Conservation (phyloP, 2,888 invertebrate genomes). For the Rhaphigaster nebulosa region DNA sequence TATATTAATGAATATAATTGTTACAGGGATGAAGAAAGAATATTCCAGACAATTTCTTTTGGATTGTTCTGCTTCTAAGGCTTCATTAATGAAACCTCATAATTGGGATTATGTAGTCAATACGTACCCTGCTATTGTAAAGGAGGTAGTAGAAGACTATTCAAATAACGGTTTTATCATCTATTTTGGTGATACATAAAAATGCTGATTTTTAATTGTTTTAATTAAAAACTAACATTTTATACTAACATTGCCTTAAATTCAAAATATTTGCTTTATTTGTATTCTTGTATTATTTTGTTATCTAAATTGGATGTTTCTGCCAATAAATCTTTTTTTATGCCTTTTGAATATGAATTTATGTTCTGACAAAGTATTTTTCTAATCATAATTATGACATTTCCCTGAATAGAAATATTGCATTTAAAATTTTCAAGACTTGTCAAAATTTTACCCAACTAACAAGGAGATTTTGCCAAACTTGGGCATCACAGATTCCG, state of each 20-base stretch:
- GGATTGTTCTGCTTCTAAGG: slow-evolving; percentile 72
- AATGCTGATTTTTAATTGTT: background rate
- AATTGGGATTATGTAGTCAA: slow-evolving; percentile 65
- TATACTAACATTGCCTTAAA: background rate
- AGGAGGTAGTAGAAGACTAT: slow-evolving; percentile 65
- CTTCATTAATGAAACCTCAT: slow-evolving; percentile 65
- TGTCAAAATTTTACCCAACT: background rate
- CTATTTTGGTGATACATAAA: slow-evolving; percentile 5
- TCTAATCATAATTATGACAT: background rate
- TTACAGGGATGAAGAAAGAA: slow-evolving; percentile 65
- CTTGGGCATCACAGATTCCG: too few relatives aligned
- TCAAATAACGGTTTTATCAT: background rate
- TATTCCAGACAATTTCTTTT: slow-evolving; percentile 73
- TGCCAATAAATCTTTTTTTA: background rate
- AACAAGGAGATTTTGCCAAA: too few relatives aligned
- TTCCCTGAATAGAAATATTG: background rate
- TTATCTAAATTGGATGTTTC: background rate
- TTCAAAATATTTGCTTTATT: background rate
- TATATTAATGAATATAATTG: background rate
- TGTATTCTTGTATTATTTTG: background rate
- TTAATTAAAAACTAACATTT: slow-evolving; percentile 14
- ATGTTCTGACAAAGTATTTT: background rate
- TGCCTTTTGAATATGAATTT: background rate
- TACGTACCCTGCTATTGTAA: slow-evolving; percentile 66
- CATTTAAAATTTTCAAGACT: background rate